phyloP scores from a whole-genome alignment of 2,888 invertebrate species.

The Agrotis clavis region DNA sequence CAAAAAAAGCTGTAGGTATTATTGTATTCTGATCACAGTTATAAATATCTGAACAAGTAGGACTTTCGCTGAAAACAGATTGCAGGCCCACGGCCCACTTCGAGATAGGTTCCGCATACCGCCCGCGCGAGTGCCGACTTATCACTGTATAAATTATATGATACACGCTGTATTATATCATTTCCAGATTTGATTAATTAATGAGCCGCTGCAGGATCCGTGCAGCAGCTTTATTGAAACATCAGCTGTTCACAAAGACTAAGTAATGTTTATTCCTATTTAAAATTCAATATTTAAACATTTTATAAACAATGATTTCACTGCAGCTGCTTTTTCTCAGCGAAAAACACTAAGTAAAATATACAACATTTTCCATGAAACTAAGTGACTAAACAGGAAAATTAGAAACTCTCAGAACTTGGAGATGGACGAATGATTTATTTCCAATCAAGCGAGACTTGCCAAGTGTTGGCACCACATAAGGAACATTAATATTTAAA shows the following conservation, averaged over 20 bases:
- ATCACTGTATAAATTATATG: slow-evolving; percentile 51
- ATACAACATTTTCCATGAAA: slow-evolving; percentile 40
- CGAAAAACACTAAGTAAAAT: slow-evolving; percentile 23
- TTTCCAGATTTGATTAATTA: slow-evolving; percentile 30
- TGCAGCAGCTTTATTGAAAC: slow-evolving; percentile 30
- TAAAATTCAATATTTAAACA: slow-evolving; percentile 36
- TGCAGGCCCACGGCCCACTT: slow-evolving; percentile 69
- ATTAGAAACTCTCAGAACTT: slow-evolving; percentile 52
- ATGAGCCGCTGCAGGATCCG: slow-evolving; percentile 9
- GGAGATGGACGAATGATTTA: slow-evolving; percentile 45
- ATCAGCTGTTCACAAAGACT: slow-evolving; percentile 13
- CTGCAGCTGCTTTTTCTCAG: slow-evolving; percentile 9
- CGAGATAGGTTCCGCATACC: slow-evolving; percentile 74
- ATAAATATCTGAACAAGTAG: slow-evolving; percentile 70
- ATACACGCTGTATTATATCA: slow-evolving; percentile 42
- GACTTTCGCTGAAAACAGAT: slow-evolving; percentile 72
- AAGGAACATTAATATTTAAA: slow-evolving; percentile 40
- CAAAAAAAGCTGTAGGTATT: slow-evolving; percentile 67
- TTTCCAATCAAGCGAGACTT: slow-evolving; percentile 51
- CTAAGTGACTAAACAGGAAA: slow-evolving; percentile 51
- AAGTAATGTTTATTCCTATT: slow-evolving; percentile 13
- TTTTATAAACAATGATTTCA: slow-evolving; percentile 23
- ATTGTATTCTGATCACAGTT: slow-evolving; percentile 72
- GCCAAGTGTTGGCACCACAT: slow-evolving; percentile 45
- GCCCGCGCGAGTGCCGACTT: slow-evolving; percentile 38